Evolutionary conservation across 2,888 invertebrate genomes (phyloP).

Genomic region (Mactromeris polynyma): DNA sequence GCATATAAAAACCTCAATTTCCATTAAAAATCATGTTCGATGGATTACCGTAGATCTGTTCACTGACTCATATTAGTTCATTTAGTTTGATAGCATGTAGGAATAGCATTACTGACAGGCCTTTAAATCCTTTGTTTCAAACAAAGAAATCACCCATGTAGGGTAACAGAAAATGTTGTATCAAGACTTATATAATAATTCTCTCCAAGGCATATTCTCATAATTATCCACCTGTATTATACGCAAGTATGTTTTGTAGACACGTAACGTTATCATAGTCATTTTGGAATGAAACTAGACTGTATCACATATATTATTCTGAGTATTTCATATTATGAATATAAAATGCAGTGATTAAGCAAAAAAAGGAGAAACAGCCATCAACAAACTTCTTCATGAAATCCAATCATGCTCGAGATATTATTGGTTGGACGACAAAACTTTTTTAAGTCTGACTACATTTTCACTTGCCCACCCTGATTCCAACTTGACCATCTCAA

Average conservation of each 20-base stretch:
- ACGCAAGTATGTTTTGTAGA: background rate
- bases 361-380: no score
- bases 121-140: background rate
- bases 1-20: constrained; percentile 8
- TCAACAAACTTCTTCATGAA: no score
- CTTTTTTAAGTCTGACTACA: no score
- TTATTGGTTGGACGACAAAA: no score
- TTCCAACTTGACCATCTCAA: no score
- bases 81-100: background rate
- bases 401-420: no score
- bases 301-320: no score
- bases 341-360: no score
- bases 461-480: no score
- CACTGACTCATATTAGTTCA: constrained; percentile 10
- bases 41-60: background rate
- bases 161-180: background rate
- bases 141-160: background rate
- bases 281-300: background rate
- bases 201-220: background rate
- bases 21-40: constrained; percentile 7
- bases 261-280: background rate
- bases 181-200: background rate
- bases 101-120: background rate
- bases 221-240: background rate
- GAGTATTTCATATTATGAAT: no score